A percentile compares a stretch with the other conserved stretches of the same genome.
These are phyloP conservation scores for Atherinosoma microstoma DNA, from an alignment of 2,797 vertebrate species.

Conservation along the genomic window DNA sequence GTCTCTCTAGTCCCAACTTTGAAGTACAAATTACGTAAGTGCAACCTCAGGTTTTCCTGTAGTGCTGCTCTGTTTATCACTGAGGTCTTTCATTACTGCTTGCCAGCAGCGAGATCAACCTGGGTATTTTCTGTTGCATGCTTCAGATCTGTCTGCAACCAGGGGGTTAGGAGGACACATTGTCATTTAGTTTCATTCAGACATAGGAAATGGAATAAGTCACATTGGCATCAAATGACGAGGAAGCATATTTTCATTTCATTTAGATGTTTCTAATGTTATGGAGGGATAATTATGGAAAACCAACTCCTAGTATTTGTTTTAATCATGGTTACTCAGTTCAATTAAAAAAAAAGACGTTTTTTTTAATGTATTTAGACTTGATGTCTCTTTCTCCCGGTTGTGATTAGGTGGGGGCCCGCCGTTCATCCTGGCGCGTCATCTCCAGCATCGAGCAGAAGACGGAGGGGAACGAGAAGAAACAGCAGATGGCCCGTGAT, in stretches of 20 bases:
- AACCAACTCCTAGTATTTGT: background rate
- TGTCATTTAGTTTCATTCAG: background rate
- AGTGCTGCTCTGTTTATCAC: slow-evolving; percentile 16
- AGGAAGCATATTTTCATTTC: background rate
- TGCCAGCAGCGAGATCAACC: background rate
- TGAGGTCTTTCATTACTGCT: slow-evolving; percentile 9
- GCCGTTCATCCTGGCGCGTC: slow-evolving; percentile 98
- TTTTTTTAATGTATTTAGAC: too few relatives aligned
- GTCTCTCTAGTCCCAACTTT: background rate
- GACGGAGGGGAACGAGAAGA: slow-evolving; percentile 95
- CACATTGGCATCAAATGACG: slow-evolving; percentile 1
- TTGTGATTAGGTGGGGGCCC: slow-evolving; percentile 86
- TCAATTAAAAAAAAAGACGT: too few relatives aligned
- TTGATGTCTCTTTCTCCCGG: background rate
- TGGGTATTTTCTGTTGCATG: background rate
- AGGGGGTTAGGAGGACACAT: background rate
- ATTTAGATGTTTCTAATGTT: background rate
- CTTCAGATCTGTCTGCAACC: background rate
- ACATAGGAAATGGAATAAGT: background rate
- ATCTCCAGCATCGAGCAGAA: slow-evolving; percentile 99
- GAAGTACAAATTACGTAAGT: slow-evolving; percentile 35
- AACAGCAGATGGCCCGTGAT: slow-evolving; percentile 95
- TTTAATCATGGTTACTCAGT: background rate
- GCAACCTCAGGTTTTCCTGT: slow-evolving; percentile 34
- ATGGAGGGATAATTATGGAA: background rate